These are phyloP conservation scores for Euschistus heros DNA, from an alignment of 1,140 invertebrate species.

Conservation along the genomic window DNA sequence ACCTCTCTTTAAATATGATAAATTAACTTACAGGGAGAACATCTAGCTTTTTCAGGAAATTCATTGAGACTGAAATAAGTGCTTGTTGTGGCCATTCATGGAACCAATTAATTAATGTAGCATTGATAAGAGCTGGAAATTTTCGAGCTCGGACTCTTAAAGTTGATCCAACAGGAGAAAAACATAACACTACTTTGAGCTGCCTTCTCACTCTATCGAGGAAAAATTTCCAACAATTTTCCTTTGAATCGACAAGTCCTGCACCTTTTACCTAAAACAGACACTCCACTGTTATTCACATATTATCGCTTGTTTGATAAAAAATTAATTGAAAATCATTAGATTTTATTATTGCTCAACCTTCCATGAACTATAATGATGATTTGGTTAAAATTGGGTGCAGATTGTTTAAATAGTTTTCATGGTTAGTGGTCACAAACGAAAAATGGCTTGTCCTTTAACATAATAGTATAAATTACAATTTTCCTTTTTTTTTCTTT, in stretches of 20 bases:
- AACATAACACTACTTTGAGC: conserved; percentile 85
- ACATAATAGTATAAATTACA: too few species aligned
- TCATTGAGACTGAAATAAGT: conserved; percentile 79
- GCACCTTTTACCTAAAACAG: conserved; percentile 59
- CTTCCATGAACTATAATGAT: too few species aligned
- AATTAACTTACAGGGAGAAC: conserved; percentile 54
- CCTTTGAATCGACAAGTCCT: conserved; percentile 75
- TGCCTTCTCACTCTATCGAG: conserved; percentile 85
- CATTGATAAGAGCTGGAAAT: conserved; percentile 91
- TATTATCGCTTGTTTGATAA: too few species aligned
- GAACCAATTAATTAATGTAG: conserved; percentile 94
- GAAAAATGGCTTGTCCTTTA: too few species aligned
- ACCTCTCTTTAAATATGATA: not conserved
- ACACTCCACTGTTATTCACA: too few species aligned
- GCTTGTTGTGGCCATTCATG: conserved; percentile 97
- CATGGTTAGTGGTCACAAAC: too few species aligned
- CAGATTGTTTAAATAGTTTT: too few species aligned
- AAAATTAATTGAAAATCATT: too few species aligned
- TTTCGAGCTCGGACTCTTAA: conserved; percentile 81
- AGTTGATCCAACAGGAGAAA: conserved; percentile 88
- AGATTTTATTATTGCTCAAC: too few species aligned
- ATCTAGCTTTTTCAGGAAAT: conserved; percentile 72
- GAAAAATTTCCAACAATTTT: conserved; percentile 97
- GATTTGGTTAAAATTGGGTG: too few species aligned
- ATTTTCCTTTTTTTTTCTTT: too few species aligned